Conservation (phyloP, 1,140 invertebrate species). For the Aphaenogaster rudis region DNA sequence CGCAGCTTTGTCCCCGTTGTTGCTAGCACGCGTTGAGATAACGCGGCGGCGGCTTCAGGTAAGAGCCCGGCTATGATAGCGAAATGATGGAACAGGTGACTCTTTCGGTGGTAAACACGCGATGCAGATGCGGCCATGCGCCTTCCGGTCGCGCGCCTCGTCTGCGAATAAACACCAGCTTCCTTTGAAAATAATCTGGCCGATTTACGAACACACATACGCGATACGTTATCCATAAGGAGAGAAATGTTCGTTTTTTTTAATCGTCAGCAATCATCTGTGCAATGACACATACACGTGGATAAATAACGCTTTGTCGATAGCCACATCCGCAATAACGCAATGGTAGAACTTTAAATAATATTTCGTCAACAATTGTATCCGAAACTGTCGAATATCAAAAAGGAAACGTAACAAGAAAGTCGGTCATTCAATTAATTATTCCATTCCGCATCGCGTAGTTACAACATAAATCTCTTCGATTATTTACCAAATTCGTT, state of each 20-base stretch:
- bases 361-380: not conserved
- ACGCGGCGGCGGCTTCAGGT: slow-evolving; percentile 39
- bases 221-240: not conserved
- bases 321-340: not conserved
- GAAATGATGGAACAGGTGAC: slow-evolving; percentile 75
- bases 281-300: not conserved
- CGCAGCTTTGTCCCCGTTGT: slow-evolving; percentile 50
- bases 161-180: slow-evolving; percentile 63
- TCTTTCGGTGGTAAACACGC: slow-evolving; percentile 56
- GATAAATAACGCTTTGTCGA: not conserved
- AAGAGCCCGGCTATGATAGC: slow-evolving; percentile 68
- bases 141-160: slow-evolving; percentile 65
- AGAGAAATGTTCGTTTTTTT: slow-evolving; percentile 63
- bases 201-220: not conserved
- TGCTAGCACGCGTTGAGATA: slow-evolving; percentile 64
- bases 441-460: not conserved
- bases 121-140: slow-evolving; percentile 63
- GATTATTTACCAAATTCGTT: not conserved
- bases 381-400: not conserved
- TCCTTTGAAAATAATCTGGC: slow-evolving; percentile 72
- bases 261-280: slow-evolving; percentile 44
- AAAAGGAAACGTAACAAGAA: not conserved
- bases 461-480: not conserved
- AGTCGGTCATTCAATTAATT: not conserved
- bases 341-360: not conserved